Evolutionary conservation across 2,113 vertebrate genomes (phyloP), one percentile per base, ranked within the genome.

Genomic region (Notothenia rossii): DNA sequence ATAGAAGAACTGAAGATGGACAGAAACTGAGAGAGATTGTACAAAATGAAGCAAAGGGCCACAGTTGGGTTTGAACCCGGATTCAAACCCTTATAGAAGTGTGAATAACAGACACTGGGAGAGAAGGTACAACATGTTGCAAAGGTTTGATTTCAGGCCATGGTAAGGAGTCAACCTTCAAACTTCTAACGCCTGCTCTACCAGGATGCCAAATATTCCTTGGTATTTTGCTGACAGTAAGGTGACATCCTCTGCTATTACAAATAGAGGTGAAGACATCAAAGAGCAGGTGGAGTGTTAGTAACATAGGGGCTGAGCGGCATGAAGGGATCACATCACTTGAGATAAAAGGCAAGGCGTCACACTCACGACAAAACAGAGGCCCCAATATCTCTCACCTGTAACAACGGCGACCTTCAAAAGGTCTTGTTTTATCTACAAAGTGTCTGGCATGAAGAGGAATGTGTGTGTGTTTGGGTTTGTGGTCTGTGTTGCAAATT

Each of bases 211-310:
- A 40, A 40, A 40, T 40, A 40, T 40, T 10, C 62, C 3, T 29
- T 65, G 48, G 40, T 25, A 54, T 46, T 49, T 20, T 10, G 0
- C 75, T 72, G 83, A 76, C 74, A 22, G 58, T 6, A 0, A 29
- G 1, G 25, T 62, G 79, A 83, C 58, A 17, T 49, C 22, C 73
- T 50, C 15, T 1, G 14, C 40, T 60, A 1, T 46, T 7, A 45
- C 53, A 70, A 58, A 58, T 10, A 0, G 72, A 25, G 43, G 50
- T 5, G 7, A 53, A 63, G 65, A 90, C 89, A 88, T 93, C 88
- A 94, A 92, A 94, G 91, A 11, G 53, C 91, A 93, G 91, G 85
- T 93, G 91, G 79, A 81, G 83, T 54, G 77, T 78, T 64, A 6
- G 75, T 25, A 81, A 77, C 81, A 90, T 91, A 40, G 69, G 90